Evolutionary conservation across 2,113 vertebrate genomes (phyloP).

Genomic region (Pomatorhinus ruficollis): DNA sequence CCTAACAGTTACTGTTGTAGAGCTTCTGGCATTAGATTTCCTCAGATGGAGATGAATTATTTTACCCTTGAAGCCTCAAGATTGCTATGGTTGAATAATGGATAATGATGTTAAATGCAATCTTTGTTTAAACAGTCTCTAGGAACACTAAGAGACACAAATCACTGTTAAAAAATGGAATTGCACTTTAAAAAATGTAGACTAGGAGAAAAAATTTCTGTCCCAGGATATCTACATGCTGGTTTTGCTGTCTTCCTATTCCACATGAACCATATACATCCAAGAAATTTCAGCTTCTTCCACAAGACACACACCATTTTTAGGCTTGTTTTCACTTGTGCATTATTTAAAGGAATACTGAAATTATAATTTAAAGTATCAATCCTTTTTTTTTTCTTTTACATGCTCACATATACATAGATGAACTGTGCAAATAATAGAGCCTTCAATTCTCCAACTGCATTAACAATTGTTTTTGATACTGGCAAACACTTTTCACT

Average conservation of each 20-base stretch:
- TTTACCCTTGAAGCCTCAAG: background rate
- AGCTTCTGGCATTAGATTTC: background rate
- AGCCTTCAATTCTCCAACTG: background rate
- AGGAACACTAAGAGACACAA: background rate
- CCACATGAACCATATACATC: background rate
- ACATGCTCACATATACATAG: background rate
- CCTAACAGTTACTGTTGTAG: background rate
- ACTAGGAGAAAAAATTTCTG: background rate
- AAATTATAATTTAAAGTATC: background rate
- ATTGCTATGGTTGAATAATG: background rate
- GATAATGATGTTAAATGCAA: background rate
- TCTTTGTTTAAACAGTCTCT: background rate
- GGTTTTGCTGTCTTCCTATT: background rate
- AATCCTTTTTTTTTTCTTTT: background rate
- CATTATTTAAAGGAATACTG: background rate
- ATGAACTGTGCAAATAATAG: background rate
- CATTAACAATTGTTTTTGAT: background rate
- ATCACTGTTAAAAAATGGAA: background rate
- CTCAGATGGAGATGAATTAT: background rate
- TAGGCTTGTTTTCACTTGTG: background rate
- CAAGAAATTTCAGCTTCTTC: background rate
- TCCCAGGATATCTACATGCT: background rate
- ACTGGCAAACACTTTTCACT: background rate
- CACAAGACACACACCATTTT: background rate
- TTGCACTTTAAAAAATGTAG: background rate